Base-by-base conservation (phyloP, 2,888 invertebrate species). In the Rhagophthalmus giganteus region DNA sequence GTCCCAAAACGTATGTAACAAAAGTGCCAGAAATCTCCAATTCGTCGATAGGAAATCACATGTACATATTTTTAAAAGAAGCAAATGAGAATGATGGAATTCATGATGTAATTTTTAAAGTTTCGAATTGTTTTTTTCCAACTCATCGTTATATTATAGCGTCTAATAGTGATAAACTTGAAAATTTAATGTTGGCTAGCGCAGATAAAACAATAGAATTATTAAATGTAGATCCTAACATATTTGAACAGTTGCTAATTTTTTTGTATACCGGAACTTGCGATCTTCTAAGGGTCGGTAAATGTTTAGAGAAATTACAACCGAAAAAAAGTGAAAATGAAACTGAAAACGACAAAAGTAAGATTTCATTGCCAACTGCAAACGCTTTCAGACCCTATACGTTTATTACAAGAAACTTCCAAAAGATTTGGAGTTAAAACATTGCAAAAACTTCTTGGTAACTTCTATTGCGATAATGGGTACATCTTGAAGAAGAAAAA, bases 101-200 rank as follows among this genome's bases (percentile, higher is more conserved):
- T 8, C 87, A 89, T 66, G 91, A 93, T 70, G 77, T 90, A 0
- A 71, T 85, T 5, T 83, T 91, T 62, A 80, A 83, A 78, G 83
- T 84, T 35, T 83, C 82, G 15, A 71, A 77, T 40, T 79, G 79
- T 58, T 70, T 69, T 1, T 88, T 83, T 73, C 81, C 86, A 0
- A 88, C 85, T 0, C 92, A 93, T 71, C 82, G 81, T 59, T 89
- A 81, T 70, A 82, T 93, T 38, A 69, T 92, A 1, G 82, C 84
- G 0, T 79, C 79, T 0, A 78, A 81, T 55, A 85, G 86, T 50
- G 79, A 83, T 4, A 80, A 80, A 11, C 78, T 91, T 4, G 78
- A 79, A 58, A 79, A 82, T 49, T 60, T 83, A 1, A 79, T 85
- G 50, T 67, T 71, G 46, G 74, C 79, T 8, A 62, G 66, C 3